phyloP scores from a whole-genome alignment of 1,140 invertebrate genomes.

The Drosophila malerkotliana region DNA sequence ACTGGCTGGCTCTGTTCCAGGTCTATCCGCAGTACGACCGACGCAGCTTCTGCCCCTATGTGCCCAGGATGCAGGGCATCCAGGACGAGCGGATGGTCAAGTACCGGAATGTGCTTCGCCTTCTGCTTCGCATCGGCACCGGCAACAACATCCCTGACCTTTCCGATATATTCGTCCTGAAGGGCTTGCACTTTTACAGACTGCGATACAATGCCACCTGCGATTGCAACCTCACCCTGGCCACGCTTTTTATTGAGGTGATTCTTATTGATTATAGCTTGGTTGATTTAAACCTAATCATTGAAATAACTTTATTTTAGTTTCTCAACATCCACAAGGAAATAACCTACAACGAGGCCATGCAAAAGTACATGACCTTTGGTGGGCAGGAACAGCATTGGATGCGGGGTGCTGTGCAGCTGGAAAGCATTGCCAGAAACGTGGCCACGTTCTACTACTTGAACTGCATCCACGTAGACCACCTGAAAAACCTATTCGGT shows the following conservation, averaged over 20 bases:
- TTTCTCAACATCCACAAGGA: slow-evolving; percentile 50
- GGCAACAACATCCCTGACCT: slow-evolving; percentile 57
- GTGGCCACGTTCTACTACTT: slow-evolving; percentile 48
- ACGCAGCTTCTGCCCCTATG: slow-evolving; percentile 59
- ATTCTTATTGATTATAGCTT: background rate
- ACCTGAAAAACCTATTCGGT: slow-evolving; percentile 54
- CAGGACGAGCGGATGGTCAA: slow-evolving; percentile 54
- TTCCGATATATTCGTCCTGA: slow-evolving; percentile 54
- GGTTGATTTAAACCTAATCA: background rate
- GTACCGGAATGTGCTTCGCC: slow-evolving; percentile 51
- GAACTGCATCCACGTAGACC: slow-evolving; percentile 52
- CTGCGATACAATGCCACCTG: slow-evolving; percentile 53
- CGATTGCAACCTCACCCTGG: slow-evolving; percentile 50
- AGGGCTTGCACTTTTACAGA: slow-evolving; percentile 56
- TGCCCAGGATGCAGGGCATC: slow-evolving; percentile 55
- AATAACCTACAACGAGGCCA: slow-evolving; percentile 48
- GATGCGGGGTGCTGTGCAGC: slow-evolving; percentile 43
- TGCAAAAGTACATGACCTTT: slow-evolving; percentile 46
- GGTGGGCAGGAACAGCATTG: slow-evolving; percentile 33
- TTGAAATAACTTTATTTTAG: background rate
- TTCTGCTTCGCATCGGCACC: slow-evolving; percentile 50
- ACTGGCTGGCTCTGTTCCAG: slow-evolving; percentile 59
- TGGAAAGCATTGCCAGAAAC: slow-evolving; percentile 47
- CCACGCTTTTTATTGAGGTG: slow-evolving; percentile 60
- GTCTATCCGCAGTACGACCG: slow-evolving; percentile 54